Evolutionary conservation across 2,113 vertebrate genomes (phyloP), one percentile per base, ranked within the genome.

Genomic region (Engystomops pustulosus): DNA sequence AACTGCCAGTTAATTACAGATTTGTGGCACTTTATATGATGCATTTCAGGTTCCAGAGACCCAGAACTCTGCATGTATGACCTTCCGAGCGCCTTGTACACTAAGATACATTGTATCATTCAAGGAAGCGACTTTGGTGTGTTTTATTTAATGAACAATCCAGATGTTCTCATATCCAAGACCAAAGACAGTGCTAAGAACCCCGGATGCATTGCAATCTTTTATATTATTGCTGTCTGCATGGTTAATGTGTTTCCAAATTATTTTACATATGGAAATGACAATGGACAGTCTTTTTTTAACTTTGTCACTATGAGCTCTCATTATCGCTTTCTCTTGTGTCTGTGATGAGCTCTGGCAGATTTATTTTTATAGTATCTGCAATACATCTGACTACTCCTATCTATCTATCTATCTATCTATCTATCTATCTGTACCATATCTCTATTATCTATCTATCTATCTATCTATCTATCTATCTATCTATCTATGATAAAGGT

Each of bases 21-120:
- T 84, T 78, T 78, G 82, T 84, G 82, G 60, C 82, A 84, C 30
- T 78, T 84, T 70, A 68, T 84, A 84, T 84, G 82, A 78, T 84
- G 62, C 82, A 84, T 84, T 84, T 84, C 82, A 84, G 82, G 82
- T 69, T 41, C 47, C 82, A 30, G 32, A 78, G 82, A 84, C 58
- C 74, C 58, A 68, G 65, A 32, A 84, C 82, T 78, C 60, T 78
- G 62, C 62, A 77, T 77, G 44, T 36, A 51, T 77, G 82, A 84
- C 82, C 82, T 77, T 77, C 72, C 45, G 44, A 49, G 53, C 70
- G 30, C 20, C 60, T 45, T 25, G 17, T 84, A n/a, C 49, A 69
- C 58, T 34, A 30, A 68, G 82, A 84, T 78, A 78, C 60, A 78
- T 84, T 41, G 60, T 55, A 55, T 55, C 74, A 84, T 77, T 69